Evolutionary conservation across 2,888 invertebrate species (phyloP).

Genomic region (Lasioglossum lativentre): DNA sequence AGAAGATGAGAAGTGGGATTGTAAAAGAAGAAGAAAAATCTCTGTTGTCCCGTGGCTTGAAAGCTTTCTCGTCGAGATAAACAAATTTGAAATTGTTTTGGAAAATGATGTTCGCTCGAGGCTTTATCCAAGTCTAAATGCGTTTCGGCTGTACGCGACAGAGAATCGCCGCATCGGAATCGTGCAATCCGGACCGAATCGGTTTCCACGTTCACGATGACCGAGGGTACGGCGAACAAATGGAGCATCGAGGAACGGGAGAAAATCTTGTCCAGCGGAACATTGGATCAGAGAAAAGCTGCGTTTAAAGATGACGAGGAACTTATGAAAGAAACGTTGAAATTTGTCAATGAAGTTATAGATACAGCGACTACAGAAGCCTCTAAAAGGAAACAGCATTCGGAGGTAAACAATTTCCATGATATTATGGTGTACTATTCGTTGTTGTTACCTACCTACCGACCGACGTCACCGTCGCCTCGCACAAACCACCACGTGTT

Average conservation of each 20-base stretch:
- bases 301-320: constrained; percentile 84
- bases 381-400: constrained; percentile 78
- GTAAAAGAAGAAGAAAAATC: neutral
- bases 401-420: constrained; percentile 72
- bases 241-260: constrained; percentile 78
- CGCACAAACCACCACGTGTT: too few relatives aligned
- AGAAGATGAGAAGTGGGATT: neutral
- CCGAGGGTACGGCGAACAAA: constrained; percentile 74
- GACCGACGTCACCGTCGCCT: neutral
- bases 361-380: constrained; percentile 85
- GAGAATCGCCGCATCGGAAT: neutral
- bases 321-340: constrained; percentile 84
- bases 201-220: constrained; percentile 63
- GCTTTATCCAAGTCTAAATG: neutral
- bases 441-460: neutral
- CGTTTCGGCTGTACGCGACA: neutral
- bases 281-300: constrained; percentile 81
- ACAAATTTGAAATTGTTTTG: neutral
- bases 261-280: constrained; percentile 73
- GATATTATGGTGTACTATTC: neutral
- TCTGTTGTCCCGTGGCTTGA: too few relatives aligned
- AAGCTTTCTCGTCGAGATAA: neutral
- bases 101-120: too few relatives aligned
- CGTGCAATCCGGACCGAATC: neutral
- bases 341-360: constrained; percentile 85